Conservation (phyloP, 2,113 vertebrate species). For the Merops nubicus region DNA sequence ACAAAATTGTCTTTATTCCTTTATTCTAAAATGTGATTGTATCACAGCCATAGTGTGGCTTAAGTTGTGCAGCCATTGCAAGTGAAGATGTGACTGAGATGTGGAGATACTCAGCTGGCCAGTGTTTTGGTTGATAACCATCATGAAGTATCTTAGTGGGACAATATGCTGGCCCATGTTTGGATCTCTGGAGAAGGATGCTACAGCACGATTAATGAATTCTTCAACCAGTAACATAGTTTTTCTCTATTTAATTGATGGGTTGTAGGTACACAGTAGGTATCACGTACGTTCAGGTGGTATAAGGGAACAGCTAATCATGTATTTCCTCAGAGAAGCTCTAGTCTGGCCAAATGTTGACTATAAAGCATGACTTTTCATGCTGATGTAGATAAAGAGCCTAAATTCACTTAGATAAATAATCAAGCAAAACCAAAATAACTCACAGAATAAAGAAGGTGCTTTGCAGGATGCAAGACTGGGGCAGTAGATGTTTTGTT, state of each 20-base stretch:
- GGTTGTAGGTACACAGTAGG: background rate
- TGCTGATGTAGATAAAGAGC: background rate
- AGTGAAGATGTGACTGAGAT: background rate
- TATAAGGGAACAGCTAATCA: background rate
- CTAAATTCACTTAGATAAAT: conserved; percentile 14
- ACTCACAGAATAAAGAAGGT: background rate
- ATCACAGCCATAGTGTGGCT: background rate
- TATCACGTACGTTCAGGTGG: background rate
- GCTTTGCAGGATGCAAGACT: background rate
- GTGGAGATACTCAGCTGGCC: background rate
- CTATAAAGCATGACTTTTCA: conserved; percentile 19
- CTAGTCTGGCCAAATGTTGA: background rate
- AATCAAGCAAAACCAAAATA: background rate
- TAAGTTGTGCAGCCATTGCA: background rate
- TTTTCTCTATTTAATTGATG: background rate
- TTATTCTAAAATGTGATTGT: background rate
- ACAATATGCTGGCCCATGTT: background rate
- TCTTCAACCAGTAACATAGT: background rate
- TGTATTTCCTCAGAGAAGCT: background rate
- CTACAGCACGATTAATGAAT: background rate
- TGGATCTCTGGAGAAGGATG: background rate
- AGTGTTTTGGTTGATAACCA: background rate
- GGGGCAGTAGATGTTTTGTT: background rate
- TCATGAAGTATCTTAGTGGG: background rate
- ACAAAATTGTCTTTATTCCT: background rate